Percentiles rank a stretch among this genome's conserved stretches.
Conservation (phyloP, 1,140 invertebrate genomes). For the Tyrophagus putrescentiae region DNA sequence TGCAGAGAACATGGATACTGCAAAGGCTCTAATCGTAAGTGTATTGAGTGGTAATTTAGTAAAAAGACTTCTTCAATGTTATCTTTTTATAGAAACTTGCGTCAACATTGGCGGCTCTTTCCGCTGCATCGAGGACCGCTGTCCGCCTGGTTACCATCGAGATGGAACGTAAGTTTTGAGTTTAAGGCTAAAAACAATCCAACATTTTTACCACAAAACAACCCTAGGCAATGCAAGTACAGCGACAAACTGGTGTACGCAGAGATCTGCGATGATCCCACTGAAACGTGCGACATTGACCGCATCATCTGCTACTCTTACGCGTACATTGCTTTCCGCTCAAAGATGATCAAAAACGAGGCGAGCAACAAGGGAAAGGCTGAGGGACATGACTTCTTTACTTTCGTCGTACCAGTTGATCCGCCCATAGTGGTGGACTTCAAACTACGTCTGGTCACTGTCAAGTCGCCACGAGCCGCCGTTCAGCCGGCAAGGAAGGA, state of each 20-base stretch:
- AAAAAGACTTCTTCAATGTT: too few relatives aligned
- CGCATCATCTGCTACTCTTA: slow-evolving; percentile 19
- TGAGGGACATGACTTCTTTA: slow-evolving; percentile 17
- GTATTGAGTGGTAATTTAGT: too few relatives aligned
- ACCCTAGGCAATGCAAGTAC: slow-evolving; percentile 17
- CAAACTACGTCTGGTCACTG: slow-evolving; percentile 12
- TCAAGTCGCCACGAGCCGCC: slow-evolving; percentile 10
- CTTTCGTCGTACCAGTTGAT: slow-evolving; percentile 19
- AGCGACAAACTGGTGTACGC: slow-evolving; percentile 12
- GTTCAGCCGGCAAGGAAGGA: not conserved
- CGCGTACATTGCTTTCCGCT: slow-evolving; percentile 19
- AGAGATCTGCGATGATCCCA: slow-evolving; percentile 19
- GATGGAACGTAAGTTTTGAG: slow-evolving; percentile 36
- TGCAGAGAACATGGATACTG: slow-evolving; percentile 49
- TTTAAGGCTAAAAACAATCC: not conserved
- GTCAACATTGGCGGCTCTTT: slow-evolving; percentile 75
- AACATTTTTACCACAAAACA: not conserved
- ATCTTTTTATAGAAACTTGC: too few relatives aligned
- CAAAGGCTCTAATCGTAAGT: slow-evolving; percentile 45
- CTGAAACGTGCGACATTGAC: not conserved
- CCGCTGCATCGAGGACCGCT: slow-evolving; percentile 67
- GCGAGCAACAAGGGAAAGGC: not conserved
- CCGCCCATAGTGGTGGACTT: slow-evolving; percentile 16
- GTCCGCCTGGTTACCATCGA: slow-evolving; percentile 60
- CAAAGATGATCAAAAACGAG: not conserved